Evolutionary conservation across 1,140 invertebrate species (phyloP).

Genomic region (Sycophaga agraensis): DNA sequence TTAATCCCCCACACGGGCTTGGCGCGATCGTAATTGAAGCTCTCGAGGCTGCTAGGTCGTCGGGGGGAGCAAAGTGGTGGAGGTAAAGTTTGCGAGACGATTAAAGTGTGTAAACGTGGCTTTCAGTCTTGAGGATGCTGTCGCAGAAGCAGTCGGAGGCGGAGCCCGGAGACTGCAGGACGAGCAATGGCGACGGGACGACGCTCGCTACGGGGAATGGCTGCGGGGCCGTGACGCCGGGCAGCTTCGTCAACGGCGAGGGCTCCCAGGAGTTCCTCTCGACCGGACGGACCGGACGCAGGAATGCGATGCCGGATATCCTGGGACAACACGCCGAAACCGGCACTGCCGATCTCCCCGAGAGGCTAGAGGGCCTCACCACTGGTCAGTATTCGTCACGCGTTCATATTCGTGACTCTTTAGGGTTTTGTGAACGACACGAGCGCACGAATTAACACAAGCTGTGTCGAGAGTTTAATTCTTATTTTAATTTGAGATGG

Average conservation of each 20-base stretch:
- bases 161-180: constrained; percentile 30
- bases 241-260: constrained; percentile 45
- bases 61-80: too few species aligned
- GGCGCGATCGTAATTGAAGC: too few species aligned
- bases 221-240: constrained; percentile 41
- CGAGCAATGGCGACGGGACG: constrained; percentile 32
- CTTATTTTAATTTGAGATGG: too few species aligned
- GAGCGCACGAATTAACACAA: too few species aligned
- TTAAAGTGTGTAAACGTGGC: not conserved
- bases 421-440: too few species aligned
- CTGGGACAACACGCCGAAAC: constrained; percentile 65
- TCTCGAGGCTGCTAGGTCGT: too few species aligned
- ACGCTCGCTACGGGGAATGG: constrained; percentile 46
- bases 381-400: constrained; percentile 47
- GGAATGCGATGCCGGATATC: constrained; percentile 80
- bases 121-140: constrained; percentile 50
- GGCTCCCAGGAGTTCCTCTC: constrained; percentile 70
- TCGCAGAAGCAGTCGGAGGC: constrained; percentile 45
- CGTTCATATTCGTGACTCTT: too few species aligned
- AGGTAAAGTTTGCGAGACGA: too few species aligned
- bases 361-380: constrained; percentile 65
- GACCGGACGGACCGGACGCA: constrained; percentile 74
- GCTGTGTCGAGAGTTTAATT: too few species aligned
- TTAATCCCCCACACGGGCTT: too few species aligned
- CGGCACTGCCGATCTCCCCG: constrained; percentile 71